Base-by-base conservation (phyloP, 2,113 vertebrate species). In the Leucosticte australis region DNA sequence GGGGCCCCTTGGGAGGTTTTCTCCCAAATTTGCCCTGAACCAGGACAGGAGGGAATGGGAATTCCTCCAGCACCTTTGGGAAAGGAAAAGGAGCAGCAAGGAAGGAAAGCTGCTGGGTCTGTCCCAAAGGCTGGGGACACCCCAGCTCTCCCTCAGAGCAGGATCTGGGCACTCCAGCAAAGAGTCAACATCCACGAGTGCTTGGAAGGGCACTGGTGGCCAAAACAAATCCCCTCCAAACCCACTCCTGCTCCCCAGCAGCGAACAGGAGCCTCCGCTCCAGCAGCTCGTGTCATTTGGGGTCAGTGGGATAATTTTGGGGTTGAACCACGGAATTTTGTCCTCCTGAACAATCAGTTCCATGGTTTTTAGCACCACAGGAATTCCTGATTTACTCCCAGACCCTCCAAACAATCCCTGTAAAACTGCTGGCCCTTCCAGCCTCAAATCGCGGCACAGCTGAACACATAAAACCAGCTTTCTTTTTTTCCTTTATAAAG, bases 31-130 rank as follows among this genome's bases (percentile, higher is more conserved):
- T 52, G 27, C 27, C 50, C 50, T 52, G 17, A 30, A 52, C 27
- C 50, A 30, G 50, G 15, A 52, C 27, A 52, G 50, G 50, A 18
- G 39, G 26, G 77, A 46, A 46, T 1, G 0, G 26, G 49, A 55
- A 46, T 5, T 53, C 64, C 68, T 21, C 7, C 1, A 35, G 60
- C 0, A 0, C 8, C 0, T 49, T 8, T 31, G 15, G 17, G 21
- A 16, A 62, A 28, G 16, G 18, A 18, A 42, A 53, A 79, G 47
- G 42, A 76, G 50, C 3, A 68, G 8, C 24, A 39, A 65, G 47
- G 5, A 69, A 75, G 26, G 63, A 49, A 52, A 5, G 2, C 3
- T 14, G 5, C 24, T 4, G 37, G 53, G 56, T 53, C 22, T 15
- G 23, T 22, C 75, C n/a, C 57, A 42, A 35, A 50, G 27, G 81